Conservation (phyloP, 2,888 invertebrate genomes). For the Drosophila phalerata region DNA sequence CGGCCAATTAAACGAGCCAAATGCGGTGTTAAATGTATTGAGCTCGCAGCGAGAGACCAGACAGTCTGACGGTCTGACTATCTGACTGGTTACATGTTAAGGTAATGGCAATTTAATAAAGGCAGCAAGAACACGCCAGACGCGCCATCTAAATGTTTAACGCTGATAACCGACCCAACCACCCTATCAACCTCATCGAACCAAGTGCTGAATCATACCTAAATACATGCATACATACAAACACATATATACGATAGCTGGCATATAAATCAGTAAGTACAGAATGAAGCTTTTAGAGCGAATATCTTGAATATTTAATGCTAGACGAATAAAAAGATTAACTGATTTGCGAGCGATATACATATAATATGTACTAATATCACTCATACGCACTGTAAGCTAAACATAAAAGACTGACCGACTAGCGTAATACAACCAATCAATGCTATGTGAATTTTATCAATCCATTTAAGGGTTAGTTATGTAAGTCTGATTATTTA, state of each 20-base stretch:
- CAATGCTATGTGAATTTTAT: too few relatives aligned
- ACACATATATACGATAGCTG: constrained; percentile 28
- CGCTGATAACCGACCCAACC: constrained; percentile 42
- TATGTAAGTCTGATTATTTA: too few relatives aligned
- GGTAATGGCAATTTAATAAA: constrained; percentile 70
- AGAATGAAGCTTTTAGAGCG: constrained; percentile 75
- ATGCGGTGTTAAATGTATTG: constrained; percentile 72
- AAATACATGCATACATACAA: constrained; percentile 17
- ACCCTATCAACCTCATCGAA: constrained; percentile 13
- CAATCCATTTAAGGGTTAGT: too few relatives aligned
- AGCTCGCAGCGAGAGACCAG: constrained; percentile 30
- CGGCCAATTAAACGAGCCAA: constrained; percentile 75
- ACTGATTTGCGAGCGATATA: constrained; percentile 43
- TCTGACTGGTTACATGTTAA: constrained; percentile 26
- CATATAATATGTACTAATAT: constrained; percentile 7
- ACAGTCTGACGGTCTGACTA: neutral
- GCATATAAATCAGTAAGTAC: constrained; percentile 69
- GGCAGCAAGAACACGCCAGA: constrained; percentile 60
- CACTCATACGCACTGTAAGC: constrained; percentile 26
- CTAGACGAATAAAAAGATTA: constrained; percentile 79
- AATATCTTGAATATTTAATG: constrained; percentile 78
- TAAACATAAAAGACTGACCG: neutral
- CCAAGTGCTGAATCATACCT: constrained; percentile 64
- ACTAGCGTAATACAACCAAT: neutral
- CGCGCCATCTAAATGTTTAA: constrained; percentile 70